Evolutionary conservation across 1,140 invertebrate genomes (phyloP).

Genomic region (Samia ricini): DNA sequence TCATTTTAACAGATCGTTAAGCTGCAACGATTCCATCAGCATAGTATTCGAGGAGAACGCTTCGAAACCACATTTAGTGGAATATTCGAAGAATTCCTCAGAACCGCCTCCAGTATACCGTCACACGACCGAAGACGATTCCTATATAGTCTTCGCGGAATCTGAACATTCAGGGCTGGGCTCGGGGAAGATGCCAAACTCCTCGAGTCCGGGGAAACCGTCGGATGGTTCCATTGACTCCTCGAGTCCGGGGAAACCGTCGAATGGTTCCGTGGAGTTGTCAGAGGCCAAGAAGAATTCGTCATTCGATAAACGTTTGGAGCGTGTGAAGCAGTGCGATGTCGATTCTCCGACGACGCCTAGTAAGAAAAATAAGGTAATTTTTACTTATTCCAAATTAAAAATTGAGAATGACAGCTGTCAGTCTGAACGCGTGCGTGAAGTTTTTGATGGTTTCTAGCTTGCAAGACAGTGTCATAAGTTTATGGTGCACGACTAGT

Average conservation of each 20-base stretch:
- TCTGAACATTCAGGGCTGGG: constrained; percentile 19
- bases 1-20: constrained; percentile 51
- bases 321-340: constrained; percentile 44
- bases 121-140: constrained; percentile 63
- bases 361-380: constrained; percentile 56
- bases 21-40: constrained; percentile 70
- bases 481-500: no score
- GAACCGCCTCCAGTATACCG: not conserved
- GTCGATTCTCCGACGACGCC: constrained; percentile 29
- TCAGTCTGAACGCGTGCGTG: no score
- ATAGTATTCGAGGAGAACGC: constrained; percentile 61
- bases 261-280: not conserved
- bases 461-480: no score
- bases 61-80: constrained; percentile 21
- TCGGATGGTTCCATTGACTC: not conserved
- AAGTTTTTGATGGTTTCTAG: no score
- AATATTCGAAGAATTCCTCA: constrained; percentile 16
- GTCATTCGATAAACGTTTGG: constrained; percentile 41
- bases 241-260: constrained; percentile 19
- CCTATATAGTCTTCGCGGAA: constrained; percentile 80
- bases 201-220: not conserved
- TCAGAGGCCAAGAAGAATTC: constrained; percentile 32
- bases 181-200: no score
- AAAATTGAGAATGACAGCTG: no score
- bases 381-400: constrained; percentile 21